Evolutionary conservation across 2,888 invertebrate genomes (phyloP), one percentile per base, ranked within the genome.

Genomic region (Gymnoscelis rufifasciata): DNA sequence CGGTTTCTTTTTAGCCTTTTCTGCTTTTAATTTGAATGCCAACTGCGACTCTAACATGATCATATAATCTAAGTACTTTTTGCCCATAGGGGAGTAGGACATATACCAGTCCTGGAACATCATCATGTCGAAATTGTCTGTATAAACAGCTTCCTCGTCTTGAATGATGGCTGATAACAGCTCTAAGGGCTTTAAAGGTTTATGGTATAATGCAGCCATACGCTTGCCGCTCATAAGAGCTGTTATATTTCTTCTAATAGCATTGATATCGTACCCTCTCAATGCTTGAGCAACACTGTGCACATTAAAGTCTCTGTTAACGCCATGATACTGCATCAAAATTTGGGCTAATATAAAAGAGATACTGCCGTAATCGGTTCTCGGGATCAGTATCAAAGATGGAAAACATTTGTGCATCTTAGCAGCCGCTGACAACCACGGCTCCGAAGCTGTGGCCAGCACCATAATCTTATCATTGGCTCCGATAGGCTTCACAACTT

Each of bases 391-490:
- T 55, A 91, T 88, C 24, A 90, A 82, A 40, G 88, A 90, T 46
- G 92, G 90, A 67, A 91, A 92, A 1, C 83, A 74, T 73, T 91
- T 93, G 39, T 76, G 74, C 77, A 92, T 74, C 35, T 68, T 68
- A 0, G 55, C 56, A 12, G 57, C 60, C 59, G 80, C 86, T 1
- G 90, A 90, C 15, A 91, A 77, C 92, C 92, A 93, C 0, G 95
- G 95, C 59, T 91, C 89, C 1, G 88, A 70, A 1, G 93, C 91
- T 1, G 93, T 90, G 8, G 93, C 94, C 51, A 95, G 76, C 26
- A 95, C 83, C 47, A 93, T 73, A 24, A 94, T 89, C 57, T 92
- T 89, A 70, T 95, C 95, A 1, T 90, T 89, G 0, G 82, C 70
- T 23, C 82, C 88, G 38, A 95, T 91, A 0, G 89, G 89, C 67